Percentiles rank a stretch among this genome's conserved stretches.
Evolutionary conservation across 2,797 vertebrate genomes (phyloP).

Genomic region (Sphaeramia orbicularis): DNA sequence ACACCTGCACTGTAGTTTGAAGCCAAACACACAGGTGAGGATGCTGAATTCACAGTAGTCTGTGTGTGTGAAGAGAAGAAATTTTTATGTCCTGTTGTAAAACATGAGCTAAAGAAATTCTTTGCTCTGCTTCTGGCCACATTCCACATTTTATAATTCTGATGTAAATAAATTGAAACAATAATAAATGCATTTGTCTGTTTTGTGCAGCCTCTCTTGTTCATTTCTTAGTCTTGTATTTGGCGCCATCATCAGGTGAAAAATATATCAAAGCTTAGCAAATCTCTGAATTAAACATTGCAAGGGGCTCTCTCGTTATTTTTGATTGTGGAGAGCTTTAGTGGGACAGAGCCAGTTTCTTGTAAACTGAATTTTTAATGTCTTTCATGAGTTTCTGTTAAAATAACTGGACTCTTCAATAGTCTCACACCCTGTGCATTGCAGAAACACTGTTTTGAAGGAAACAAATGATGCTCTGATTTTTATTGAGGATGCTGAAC

Average conservation of each 20-base stretch:
- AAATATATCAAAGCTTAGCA: too few relatives aligned
- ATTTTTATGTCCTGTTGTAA: constrained; percentile 25
- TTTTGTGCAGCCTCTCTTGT: constrained; percentile 53
- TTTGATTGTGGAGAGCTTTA: too few relatives aligned
- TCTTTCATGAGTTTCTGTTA: neutral
- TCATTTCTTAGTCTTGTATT: constrained; percentile 22
- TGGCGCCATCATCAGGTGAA: constrained; percentile 69
- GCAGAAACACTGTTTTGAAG: too few relatives aligned
- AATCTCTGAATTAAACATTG: too few relatives aligned
- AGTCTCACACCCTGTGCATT: neutral
- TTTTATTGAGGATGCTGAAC: too few relatives aligned
- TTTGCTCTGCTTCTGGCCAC: constrained; percentile 59
- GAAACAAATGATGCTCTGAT: too few relatives aligned
- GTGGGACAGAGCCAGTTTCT: too few relatives aligned
- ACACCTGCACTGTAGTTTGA: constrained; percentile 60
- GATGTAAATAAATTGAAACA: constrained; percentile 77
- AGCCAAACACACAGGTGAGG: constrained; percentile 23
- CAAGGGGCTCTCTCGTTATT: too few relatives aligned
- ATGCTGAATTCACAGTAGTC: constrained; percentile 10
- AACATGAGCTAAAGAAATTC: constrained; percentile 24
- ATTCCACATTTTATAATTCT: constrained; percentile 79
- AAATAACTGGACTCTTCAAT: neutral
- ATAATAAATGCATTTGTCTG: constrained; percentile 73
- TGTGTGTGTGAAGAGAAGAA: constrained; percentile 43
- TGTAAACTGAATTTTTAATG: neutral